Base-by-base conservation (phyloP, 2,113 vertebrate species). In the Poecile atricapillus region DNA sequence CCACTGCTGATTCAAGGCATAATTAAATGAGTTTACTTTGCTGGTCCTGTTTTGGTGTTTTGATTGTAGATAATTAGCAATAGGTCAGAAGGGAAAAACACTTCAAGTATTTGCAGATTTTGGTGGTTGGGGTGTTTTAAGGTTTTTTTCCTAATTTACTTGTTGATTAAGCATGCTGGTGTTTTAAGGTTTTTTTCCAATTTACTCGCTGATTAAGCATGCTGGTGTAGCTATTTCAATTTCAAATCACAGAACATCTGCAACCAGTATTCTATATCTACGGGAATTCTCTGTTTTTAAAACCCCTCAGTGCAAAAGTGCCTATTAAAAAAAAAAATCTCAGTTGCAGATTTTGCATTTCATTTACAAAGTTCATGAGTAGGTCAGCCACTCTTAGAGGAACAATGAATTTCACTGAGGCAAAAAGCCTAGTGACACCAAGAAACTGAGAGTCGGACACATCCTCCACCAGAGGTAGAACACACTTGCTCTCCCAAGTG, bases 211-310 rank as follows among this genome's bases (percentile, higher is more conserved):
- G 31, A 63, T 78, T 58, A 74, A 84, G 50, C 24, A 70, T 59
- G 25, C 23, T 49, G 49, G 6, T 79, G 9, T 55, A 76, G 59
- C 69, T 47, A 28, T 74, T 92, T 95, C 39, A 55, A 35, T 44
- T 96, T 96, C 70, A 83, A 87, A 53, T 94, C 35, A 23, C 59
- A 59, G 49, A 53, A 79, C 44, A 90, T 90, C 85, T 94, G 52
- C 86, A 89, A 62, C 39, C 30, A 10, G 35, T 83, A 47, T 92
- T 90, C 58, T 91, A 68, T 87, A 95, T 86, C 81, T 95, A 94
- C 87, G 74, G 69, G 63, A 91, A 93, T 24, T 44, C 50, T 91
- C 52, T 95, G 20, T 47, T 88, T 83, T 92, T 67, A 23, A 78
- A 75, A 79, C 46, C 69, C 31, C 52, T 86, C 13, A 39, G 37